Base-by-base conservation (phyloP, 2,888 invertebrate genomes). In the Drosophila gaucha region DNA sequence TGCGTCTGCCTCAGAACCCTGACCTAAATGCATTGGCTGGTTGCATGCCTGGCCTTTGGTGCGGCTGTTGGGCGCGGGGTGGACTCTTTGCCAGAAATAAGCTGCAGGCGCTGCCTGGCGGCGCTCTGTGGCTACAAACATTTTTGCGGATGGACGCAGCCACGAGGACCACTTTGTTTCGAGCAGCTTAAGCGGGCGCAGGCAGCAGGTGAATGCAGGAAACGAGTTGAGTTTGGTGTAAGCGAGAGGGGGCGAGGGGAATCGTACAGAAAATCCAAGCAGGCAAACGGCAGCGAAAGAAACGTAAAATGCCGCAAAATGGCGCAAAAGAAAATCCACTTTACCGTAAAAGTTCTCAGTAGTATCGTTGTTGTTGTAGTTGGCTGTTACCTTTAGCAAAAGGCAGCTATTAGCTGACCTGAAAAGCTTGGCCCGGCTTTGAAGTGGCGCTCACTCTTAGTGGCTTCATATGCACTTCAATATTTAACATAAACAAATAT, bases 291-390 rank as follows among this genome's bases (percentile, higher is more conserved):
- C 49, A 44, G 44, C 69, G 77, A 80, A 86, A 73, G 84, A 80
- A 80, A 80, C 64, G 80, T 78, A 68, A 86, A 86, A 78, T 71
- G 64, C 86, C 79, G 79, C 82, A 83, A 86, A 87, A 86, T 76
- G 83, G 58, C 68, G 65, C 62, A 86, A 83, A 83, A 86, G 86
- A 80, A 84, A 84, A 88, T 88, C 67, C 80, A 88, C 86, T 88
- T 74, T 67, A 49, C 67, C 44, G 75, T 71, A 72, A 88, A 88
- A 84, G 84, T 86, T 86, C 70, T 70, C 67, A 47, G 59, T 43
- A 47, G 33, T 39, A 63, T 41, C 47, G 59, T 64, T 58, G 54
- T 54, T 50, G 43, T 55, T 67, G 30, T 20, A 49, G 43, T 30
- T 49, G 31, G 31, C 28, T 54, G 46, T 51, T 72, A 56, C 67